Percentiles rank a stretch among this genome's conserved stretches.
Conservation (phyloP, 1,140 invertebrate species). For the Ceratoteleas bidentatus region DNA sequence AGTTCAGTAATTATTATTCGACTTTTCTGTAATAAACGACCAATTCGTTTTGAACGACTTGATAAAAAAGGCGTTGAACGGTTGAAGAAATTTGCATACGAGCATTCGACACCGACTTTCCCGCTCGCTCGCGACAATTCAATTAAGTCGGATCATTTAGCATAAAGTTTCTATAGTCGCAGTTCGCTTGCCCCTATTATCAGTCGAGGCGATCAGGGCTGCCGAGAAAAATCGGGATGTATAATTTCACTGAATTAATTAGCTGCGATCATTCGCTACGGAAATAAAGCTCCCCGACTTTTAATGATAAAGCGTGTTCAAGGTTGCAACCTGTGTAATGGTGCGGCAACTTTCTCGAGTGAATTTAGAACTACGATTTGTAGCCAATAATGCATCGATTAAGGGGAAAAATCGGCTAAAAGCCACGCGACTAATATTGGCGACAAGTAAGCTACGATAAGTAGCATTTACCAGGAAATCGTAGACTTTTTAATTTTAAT, state of each 20-base stretch:
- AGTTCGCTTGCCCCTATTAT: conserved; percentile 10
- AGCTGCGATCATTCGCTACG: conserved; percentile 23
- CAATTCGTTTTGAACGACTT: too few species aligned
- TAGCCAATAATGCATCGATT: conserved; percentile 6
- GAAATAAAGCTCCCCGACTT: conserved; percentile 9
- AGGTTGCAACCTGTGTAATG: conserved; percentile 23
- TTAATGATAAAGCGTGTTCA: conserved; percentile 28
- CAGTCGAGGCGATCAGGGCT: conserved; percentile 2
- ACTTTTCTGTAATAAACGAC: too few species aligned
- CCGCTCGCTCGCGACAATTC: background rate
- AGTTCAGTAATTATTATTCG: too few species aligned
- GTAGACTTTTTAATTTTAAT: too few species aligned
- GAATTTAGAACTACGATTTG: conserved; percentile 17
- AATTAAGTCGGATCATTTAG: background rate
- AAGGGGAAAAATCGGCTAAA: background rate
- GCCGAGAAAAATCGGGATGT: conserved; percentile 1
- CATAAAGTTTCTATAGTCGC: background rate
- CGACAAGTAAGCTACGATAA: too few species aligned
- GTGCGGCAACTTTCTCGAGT: conserved; percentile 12
- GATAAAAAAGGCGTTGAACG: too few species aligned
- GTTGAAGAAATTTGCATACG: too few species aligned
- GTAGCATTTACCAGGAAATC: too few species aligned
- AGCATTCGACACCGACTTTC: background rate
- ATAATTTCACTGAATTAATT: conserved; percentile 36
- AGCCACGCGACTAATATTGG: too few species aligned